Conservation (phyloP, 2,888 invertebrate genomes). For the Caenorhabditis sp. region DNA sequence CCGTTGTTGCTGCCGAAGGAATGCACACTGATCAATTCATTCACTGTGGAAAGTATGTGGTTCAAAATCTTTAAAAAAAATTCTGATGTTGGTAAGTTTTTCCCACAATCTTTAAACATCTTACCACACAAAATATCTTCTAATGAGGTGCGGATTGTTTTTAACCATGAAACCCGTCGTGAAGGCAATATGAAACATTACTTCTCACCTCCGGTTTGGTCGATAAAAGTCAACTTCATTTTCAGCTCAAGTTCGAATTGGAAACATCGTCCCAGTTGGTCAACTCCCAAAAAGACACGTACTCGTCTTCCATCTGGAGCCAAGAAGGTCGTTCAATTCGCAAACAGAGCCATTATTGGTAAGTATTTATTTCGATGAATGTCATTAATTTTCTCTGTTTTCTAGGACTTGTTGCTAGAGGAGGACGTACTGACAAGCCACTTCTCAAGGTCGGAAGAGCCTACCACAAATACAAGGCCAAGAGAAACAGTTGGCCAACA, state of each 20-base stretch:
- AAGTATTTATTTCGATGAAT: constrained; percentile 59
- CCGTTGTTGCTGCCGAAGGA: constrained; percentile 98
- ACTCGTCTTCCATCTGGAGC: too few species aligned
- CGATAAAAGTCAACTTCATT: constrained; percentile 28
- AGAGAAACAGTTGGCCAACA: constrained; percentile 99
- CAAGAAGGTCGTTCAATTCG: constrained; percentile 98
- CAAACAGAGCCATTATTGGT: constrained; percentile 99
- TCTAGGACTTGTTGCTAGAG: constrained; percentile 86
- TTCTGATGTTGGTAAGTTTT: constrained; percentile 40
- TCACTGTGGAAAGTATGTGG: constrained; percentile 89
- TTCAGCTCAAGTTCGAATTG: constrained; percentile 80
- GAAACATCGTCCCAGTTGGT: constrained; percentile 97
- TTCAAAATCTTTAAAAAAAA: constrained; percentile 10
- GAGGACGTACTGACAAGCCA: too few species aligned
- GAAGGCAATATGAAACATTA: constrained; percentile 31
- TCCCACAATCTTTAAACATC: too few species aligned
- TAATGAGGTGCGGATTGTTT: too few species aligned
- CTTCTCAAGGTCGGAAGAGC: too few species aligned
- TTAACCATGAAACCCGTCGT: not conserved
- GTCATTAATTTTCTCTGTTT: constrained; percentile 1
- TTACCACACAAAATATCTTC: too few species aligned
- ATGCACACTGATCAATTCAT: constrained; percentile 98
- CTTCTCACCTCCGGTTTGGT: constrained; percentile 43
- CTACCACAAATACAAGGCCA: too few species aligned
- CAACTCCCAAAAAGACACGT: constrained; percentile 92